phyloP scores from a whole-genome alignment of 2,888 invertebrate genomes.

The Eubasilissa splendida region DNA sequence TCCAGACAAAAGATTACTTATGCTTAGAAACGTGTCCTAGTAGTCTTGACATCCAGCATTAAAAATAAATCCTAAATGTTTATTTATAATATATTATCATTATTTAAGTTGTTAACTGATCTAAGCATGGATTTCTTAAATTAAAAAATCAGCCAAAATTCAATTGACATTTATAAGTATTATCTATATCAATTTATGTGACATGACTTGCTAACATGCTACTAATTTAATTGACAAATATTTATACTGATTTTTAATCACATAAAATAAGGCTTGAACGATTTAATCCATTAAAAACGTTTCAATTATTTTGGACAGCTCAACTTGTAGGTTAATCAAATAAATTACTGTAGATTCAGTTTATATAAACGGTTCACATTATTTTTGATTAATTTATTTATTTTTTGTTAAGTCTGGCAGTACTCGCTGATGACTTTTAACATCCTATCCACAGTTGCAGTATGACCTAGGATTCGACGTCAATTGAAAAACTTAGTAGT shows the following conservation, averaged over 20 bases:
- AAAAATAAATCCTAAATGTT: too few species aligned
- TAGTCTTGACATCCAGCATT: too few species aligned
- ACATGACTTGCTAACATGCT: constrained; percentile 2
- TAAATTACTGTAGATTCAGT: neutral
- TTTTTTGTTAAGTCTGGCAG: too few species aligned
- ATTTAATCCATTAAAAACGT: constrained; percentile 19
- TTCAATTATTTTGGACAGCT: constrained; percentile 22
- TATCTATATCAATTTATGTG: neutral
- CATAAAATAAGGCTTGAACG: constrained; percentile 15
- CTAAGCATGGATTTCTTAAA: too few species aligned
- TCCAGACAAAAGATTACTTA: too few species aligned
- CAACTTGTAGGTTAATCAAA: constrained; percentile 7
- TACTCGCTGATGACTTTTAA: neutral
- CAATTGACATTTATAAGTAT: neutral
- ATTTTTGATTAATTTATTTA: too few species aligned
- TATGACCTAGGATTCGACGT: constrained; percentile 44
- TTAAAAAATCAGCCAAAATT: neutral
- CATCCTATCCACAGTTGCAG: constrained; percentile 27
- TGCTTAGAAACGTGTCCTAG: too few species aligned
- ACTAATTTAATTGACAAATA: neutral
- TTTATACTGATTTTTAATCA: constrained; percentile 16
- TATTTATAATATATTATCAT: too few species aligned
- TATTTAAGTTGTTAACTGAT: too few species aligned
- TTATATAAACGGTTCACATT: too few species aligned
- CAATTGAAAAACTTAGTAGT: constrained; percentile 49